Percentiles rank a stretch among this genome's conserved stretches.
phyloP scores from a whole-genome alignment of 2,113 vertebrate species.

The Petrocephalus microphthalmus region DNA sequence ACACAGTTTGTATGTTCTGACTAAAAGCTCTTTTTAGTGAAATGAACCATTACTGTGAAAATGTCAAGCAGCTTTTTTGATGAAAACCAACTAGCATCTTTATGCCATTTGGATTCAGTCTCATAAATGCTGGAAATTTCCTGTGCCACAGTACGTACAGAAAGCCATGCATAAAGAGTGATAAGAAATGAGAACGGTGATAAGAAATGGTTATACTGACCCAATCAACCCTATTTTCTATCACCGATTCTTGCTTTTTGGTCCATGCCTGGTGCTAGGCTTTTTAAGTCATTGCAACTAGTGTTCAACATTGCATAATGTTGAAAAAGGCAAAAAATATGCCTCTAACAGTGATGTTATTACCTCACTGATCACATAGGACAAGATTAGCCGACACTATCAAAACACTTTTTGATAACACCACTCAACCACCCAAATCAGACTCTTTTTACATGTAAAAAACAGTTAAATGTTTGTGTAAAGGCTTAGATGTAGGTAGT shows the following conservation, averaged over 20 bases:
- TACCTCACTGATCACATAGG: neutral
- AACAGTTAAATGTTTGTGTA: neutral
- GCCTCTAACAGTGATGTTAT: neutral
- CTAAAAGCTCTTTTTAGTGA: constrained; percentile 30
- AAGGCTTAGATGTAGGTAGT: neutral
- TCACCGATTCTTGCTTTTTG: neutral
- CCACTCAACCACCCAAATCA: neutral
- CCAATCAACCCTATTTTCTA: neutral
- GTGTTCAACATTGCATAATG: neutral
- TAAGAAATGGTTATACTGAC: neutral
- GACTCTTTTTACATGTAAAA: neutral
- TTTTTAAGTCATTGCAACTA: neutral
- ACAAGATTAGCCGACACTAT: neutral
- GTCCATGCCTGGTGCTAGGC: neutral
- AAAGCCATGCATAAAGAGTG: neutral
- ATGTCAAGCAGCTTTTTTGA: constrained; percentile 34
- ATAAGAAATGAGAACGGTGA: too few relatives aligned
- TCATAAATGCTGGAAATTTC: neutral
- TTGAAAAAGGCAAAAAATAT: neutral
- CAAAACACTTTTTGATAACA: neutral
- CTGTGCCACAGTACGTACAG: neutral
- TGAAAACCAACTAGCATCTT: constrained; percentile 11
- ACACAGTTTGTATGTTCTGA: constrained; percentile 17
- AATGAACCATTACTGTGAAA: constrained; percentile 31
- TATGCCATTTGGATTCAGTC: constrained; percentile 8